Percentiles rank a stretch among this genome's conserved stretches.
phyloP scores from a whole-genome alignment of 2,113 vertebrate species.

The Rhombomys opimus region DNA sequence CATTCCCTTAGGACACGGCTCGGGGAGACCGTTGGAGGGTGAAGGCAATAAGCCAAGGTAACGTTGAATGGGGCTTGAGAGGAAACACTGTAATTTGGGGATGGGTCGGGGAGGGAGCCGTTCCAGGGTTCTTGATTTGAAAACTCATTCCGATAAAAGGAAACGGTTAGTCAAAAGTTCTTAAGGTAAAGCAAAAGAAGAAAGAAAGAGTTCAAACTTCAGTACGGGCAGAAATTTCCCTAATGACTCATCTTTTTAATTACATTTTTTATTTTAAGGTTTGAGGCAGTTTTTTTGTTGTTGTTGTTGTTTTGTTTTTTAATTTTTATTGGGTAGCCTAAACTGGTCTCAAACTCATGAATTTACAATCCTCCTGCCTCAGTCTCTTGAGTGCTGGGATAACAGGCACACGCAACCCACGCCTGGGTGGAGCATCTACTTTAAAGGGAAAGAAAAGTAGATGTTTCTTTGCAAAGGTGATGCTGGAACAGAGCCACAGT shows the following conservation, averaged over 20 bases:
- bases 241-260: neutral
- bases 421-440: neutral
- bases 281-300: neutral
- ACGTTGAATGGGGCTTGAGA: slow-evolving; percentile 22
- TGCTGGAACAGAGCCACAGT: neutral
- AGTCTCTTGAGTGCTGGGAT: neutral
- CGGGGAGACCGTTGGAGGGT: slow-evolving; percentile 42
- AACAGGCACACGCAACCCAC: neutral
- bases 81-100: slow-evolving; percentile 41
- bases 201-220: slow-evolving; percentile 40
- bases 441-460: neutral
- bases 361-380: neutral
- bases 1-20: slow-evolving; percentile 73
- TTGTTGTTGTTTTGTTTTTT: too few species aligned
- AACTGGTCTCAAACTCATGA: neutral
- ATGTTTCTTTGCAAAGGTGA: neutral
- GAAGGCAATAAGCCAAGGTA: slow-evolving; percentile 61
- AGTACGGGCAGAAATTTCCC: neutral
- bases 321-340: neutral
- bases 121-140: slow-evolving; percentile 61
- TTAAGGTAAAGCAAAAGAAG: slow-evolving; percentile 17
- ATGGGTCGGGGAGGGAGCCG: slow-evolving; percentile 23
- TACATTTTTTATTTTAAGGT: neutral
- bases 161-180: neutral
- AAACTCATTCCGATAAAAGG: slow-evolving; percentile 62